These are phyloP conservation scores for Tetrax tetrax DNA, from an alignment of 2,113 vertebrate species.

Conservation along the genomic window DNA sequence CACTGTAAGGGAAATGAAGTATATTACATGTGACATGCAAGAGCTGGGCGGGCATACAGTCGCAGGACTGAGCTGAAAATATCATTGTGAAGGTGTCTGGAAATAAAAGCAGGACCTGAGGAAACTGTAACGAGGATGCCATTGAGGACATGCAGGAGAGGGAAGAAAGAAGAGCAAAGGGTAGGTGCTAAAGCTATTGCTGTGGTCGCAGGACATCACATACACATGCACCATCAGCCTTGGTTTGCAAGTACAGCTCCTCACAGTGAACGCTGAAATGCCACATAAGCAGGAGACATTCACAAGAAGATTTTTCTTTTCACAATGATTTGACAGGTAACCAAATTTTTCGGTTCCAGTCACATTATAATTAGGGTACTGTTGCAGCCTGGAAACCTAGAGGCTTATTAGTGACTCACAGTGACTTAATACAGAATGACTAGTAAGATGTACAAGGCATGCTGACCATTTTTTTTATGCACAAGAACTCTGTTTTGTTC, in stretches of 20 bases:
- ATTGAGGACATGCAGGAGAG: background rate
- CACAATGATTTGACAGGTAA: background rate
- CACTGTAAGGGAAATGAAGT: slow-evolving; percentile 22
- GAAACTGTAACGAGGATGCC: background rate
- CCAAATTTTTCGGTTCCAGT: background rate
- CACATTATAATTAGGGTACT: background rate
- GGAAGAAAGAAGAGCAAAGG: background rate
- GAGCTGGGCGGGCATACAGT: background rate
- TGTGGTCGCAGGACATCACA: background rate
- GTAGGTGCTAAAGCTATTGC: background rate
- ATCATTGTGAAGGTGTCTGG: background rate
- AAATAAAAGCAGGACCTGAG: background rate
- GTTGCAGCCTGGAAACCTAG: background rate
- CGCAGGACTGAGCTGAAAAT: slow-evolving; percentile 7
- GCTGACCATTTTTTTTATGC: background rate
- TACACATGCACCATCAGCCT: background rate
- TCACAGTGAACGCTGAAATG: background rate
- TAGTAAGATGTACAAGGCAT: background rate
- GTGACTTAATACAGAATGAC: background rate
- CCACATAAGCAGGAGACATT: background rate
- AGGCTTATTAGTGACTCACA: background rate
- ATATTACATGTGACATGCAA: slow-evolving; percentile 1
- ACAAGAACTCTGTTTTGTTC: background rate
- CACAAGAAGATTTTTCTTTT: background rate
- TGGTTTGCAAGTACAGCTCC: background rate